Evolutionary conservation across 2,113 vertebrate species (phyloP).

Genomic region (Riparia riparia): DNA sequence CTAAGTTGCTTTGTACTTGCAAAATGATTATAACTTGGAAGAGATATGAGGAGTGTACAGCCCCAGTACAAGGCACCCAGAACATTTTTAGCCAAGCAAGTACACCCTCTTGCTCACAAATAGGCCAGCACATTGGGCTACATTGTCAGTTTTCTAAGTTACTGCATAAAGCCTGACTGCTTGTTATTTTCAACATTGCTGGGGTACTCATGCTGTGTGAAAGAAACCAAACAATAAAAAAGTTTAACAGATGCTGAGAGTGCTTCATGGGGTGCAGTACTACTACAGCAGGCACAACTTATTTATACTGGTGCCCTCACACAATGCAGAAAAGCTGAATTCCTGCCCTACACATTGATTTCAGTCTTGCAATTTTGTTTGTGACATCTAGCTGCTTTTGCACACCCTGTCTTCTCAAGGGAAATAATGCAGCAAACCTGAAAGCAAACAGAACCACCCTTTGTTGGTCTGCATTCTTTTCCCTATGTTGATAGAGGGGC

Average conservation of each 20-base stretch:
- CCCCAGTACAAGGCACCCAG: neutral
- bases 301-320: neutral
- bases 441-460: neutral
- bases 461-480: neutral
- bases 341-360: neutral
- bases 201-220: neutral
- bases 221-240: neutral
- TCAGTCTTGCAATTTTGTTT: neutral
- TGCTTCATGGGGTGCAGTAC: neutral
- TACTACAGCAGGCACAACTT: neutral
- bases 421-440: neutral
- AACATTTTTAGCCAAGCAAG: neutral
- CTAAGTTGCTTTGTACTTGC: neutral
- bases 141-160: neutral
- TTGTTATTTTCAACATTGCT: neutral
- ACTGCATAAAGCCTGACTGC: neutral
- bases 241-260: neutral
- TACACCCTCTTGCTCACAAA: neutral
- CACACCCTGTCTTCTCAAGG: neutral
- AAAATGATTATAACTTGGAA: neutral
- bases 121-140: neutral
- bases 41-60: neutral
- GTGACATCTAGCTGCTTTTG: constrained; percentile 1
- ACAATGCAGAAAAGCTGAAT: neutral
- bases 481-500: neutral